These are phyloP conservation scores for Ceratina japonica DNA, from an alignment of 1,140 invertebrate species.

Conservation along the genomic window DNA sequence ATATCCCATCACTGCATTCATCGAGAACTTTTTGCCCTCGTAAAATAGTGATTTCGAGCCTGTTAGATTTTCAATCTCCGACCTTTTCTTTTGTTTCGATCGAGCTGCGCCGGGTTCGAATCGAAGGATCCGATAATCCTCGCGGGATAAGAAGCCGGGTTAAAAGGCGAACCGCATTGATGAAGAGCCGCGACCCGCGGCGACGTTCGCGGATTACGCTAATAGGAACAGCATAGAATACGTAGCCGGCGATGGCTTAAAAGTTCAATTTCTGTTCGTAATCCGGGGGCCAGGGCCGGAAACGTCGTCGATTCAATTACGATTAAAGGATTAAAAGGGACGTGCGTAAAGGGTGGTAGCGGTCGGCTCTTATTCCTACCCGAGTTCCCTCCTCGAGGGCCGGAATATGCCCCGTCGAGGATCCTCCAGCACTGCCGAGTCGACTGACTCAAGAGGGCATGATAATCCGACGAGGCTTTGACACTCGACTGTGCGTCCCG, in stretches of 20 bases:
- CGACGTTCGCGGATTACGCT: conserved; percentile 62
- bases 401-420: conserved; percentile 26
- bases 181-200: conserved; percentile 64
- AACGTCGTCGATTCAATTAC: conserved; percentile 48
- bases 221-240: conserved; percentile 64
- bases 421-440: conserved; percentile 42
- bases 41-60: background rate
- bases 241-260: conserved; percentile 47
- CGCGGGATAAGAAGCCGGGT: conserved; percentile 41
- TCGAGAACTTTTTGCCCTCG: background rate
- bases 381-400: background rate
- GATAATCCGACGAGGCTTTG: conserved; percentile 46
- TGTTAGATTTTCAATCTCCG: conserved; percentile 11
- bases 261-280: conserved; percentile 56
- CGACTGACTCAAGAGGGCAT: conserved; percentile 43
- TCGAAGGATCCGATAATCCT: conserved; percentile 37
- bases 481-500: conserved; percentile 27
- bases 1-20: too few species aligned
- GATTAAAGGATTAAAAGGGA: conserved; percentile 34
- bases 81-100: conserved; percentile 36
- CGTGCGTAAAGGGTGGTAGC: background rate
- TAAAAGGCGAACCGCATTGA: conserved; percentile 34
- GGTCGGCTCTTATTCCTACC: background rate
- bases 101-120: conserved; percentile 13
- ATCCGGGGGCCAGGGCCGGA: background rate